A percentile compares a stretch with the other conserved stretches of the same genome.
Conservation (phyloP, 2,113 vertebrate species). For the Chaenocephalus aceratus region DNA sequence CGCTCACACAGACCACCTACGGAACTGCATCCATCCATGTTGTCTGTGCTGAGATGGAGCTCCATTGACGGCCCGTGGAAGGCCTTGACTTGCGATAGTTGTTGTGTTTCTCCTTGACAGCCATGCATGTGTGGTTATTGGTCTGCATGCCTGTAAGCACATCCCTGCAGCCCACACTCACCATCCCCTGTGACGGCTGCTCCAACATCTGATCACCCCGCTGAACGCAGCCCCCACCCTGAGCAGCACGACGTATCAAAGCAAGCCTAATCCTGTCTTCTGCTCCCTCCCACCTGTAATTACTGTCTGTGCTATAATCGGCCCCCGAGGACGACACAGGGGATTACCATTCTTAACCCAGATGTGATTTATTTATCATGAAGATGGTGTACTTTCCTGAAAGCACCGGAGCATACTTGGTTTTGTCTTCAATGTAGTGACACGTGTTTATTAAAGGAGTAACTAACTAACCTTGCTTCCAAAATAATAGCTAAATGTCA, state of each 20-base stretch:
- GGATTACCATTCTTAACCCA: conserved; percentile 6
- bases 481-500: background rate
- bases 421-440: background rate
- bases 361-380: background rate
- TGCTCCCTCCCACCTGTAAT: conserved; percentile 8
- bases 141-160: conserved; percentile 6
- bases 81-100: background rate
- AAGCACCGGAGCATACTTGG: background rate
- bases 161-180: conserved; percentile 8
- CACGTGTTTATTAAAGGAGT: background rate
- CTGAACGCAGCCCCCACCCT: background rate
- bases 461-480: background rate
- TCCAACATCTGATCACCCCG: conserved; percentile 18
- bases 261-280: conserved; percentile 2
- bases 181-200: conserved; percentile 2
- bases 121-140: background rate
- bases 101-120: background rate
- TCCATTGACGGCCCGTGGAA: background rate
- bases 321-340: background rate
- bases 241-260: background rate
- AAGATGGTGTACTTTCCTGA: background rate
- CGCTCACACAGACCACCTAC: background rate
- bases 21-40: background rate
- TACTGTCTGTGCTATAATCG: conserved; percentile 11
- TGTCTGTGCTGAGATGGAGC: background rate